Evolutionary conservation across 2,113 vertebrate species (phyloP), one percentile per base, ranked within the genome.

Genomic region (Colossoma macropomum): DNA sequence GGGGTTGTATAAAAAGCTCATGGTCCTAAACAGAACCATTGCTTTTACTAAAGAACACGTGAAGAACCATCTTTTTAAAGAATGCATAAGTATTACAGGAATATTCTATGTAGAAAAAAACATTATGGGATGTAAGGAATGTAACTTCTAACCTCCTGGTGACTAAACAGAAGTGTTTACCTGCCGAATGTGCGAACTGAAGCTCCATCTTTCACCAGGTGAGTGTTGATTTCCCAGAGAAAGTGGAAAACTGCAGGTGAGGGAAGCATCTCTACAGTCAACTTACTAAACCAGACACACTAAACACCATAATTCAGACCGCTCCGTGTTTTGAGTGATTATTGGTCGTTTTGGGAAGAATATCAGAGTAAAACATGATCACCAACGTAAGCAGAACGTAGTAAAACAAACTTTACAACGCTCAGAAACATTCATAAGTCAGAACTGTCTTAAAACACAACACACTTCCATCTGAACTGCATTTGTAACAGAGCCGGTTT

Each of bases 151-250:
- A 19, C 2, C 54, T 23, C 2, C 1, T 1, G 3, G 0, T 15
- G 2, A 52, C n/a, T 27, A 19, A 63, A 17, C 21, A n/a, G 13
- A 0, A 71, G 16, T 15, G 8, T 19, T n/a, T 78, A 98, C 98
- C 95, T 97, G 93, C 98, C 98, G 81, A 95, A 96, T 0, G 96
- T 96, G 84, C 97, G 94, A 52, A 99, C 86, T 0, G 93, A 88
- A 0, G 84, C 72, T 59, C 96, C 96, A 15, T 96, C 96, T 0
- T 91, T 88, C 11, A 96, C 81, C 0, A 87, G 91, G 82, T 91
- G 93, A 7, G 88, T 88, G 72, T 88, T 89, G 30, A 98, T 84
- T 88, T 99, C 97, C 98, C 97, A 98, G 0, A 92, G 96, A 34
- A 97, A 94, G 83, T 93, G 90, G 88, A 95, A 96, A n/a, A 90